Evolutionary conservation across 2,113 vertebrate species (phyloP).

Genomic region (Calidris pygmaea): DNA sequence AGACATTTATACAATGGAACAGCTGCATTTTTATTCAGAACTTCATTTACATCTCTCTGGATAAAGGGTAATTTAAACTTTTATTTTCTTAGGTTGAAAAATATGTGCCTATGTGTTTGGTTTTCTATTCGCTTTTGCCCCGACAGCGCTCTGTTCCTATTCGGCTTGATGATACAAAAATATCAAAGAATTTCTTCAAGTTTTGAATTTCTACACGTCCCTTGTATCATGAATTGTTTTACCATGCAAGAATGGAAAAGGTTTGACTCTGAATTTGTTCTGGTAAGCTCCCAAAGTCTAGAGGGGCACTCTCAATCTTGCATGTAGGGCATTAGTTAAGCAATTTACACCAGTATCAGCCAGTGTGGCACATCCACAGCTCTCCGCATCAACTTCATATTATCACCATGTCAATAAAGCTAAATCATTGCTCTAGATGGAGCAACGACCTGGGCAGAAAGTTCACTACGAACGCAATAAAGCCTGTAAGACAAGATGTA

Average conservation of each 20-base stretch:
- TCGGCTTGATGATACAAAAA: background rate
- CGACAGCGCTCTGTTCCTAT: background rate
- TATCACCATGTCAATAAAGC: background rate
- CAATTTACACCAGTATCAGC: background rate
- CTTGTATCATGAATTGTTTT: background rate
- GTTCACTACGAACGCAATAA: background rate
- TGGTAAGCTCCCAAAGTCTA: background rate
- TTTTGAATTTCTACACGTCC: background rate
- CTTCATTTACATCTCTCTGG: background rate
- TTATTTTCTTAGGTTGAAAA: background rate
- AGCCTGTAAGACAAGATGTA: background rate
- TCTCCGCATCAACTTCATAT: background rate
- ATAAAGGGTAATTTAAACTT: background rate
- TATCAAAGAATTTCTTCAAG: background rate
- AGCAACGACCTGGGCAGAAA: background rate
- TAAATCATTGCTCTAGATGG: background rate
- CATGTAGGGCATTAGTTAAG: background rate
- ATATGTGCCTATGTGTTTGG: background rate
- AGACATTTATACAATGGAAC: background rate
- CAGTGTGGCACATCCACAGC: background rate
- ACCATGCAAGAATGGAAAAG: background rate
- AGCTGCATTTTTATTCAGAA: constrained; percentile 1
- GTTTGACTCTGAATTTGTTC: background rate
- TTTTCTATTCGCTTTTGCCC: background rate
- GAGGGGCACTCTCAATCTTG: background rate